phyloP scores from a whole-genome alignment of 2,888 invertebrate species.

The Caenorhabditis sp. region DNA sequence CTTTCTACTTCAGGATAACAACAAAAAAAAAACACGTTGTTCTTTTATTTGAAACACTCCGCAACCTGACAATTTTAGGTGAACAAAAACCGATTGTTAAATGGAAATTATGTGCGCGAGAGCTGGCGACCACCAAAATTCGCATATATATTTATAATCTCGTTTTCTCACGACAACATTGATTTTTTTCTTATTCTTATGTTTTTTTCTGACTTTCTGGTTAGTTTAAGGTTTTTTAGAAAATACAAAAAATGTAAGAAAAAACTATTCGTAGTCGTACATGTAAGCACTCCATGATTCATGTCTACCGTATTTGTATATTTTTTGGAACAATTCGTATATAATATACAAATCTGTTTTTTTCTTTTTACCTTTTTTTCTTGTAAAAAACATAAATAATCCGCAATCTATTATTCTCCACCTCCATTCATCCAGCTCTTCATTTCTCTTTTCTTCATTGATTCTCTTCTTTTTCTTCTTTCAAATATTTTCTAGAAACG shows the following conservation, averaged over 20 bases:
- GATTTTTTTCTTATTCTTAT: background rate
- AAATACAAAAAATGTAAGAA: background rate
- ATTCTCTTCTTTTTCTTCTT: background rate
- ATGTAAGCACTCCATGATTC: too few relatives aligned
- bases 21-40: too few relatives aligned
- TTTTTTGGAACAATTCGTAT: too few relatives aligned
- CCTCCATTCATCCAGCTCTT: background rate
- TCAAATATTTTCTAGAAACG: background rate
- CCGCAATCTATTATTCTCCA: background rate
- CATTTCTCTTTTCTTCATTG: background rate
- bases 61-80: too few relatives aligned
- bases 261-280: background rate
- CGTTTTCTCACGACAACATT: background rate
- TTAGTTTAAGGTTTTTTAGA: background rate
- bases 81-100: too few relatives aligned
- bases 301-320: too few relatives aligned
- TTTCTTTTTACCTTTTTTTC: background rate
- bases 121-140: background rate
- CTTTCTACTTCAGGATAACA: too few relatives aligned
- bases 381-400: background rate
- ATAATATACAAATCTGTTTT: constrained; percentile 6
- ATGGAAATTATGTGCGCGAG: too few relatives aligned
- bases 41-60: too few relatives aligned
- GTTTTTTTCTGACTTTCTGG: too few relatives aligned
- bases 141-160: background rate